phyloP scores from a whole-genome alignment of 2,797 vertebrate genomes.

The Glossophaga mutica region DNA sequence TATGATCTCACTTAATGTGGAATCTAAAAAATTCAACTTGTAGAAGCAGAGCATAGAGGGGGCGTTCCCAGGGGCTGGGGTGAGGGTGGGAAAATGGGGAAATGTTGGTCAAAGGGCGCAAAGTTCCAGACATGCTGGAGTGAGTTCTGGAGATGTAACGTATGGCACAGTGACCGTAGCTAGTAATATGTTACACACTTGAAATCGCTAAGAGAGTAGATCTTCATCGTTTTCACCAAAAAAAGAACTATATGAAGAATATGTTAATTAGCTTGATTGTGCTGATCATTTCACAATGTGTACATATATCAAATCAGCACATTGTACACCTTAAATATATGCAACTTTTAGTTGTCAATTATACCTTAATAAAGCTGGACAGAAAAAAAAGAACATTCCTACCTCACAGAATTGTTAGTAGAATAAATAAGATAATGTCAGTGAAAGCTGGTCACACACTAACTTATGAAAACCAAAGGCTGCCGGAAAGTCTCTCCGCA shows the following conservation, averaged over 20 bases:
- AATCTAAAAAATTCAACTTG: not conserved
- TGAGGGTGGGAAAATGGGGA: not conserved
- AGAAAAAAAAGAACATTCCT: not conserved
- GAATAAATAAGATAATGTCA: not conserved
- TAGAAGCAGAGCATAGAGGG: not conserved
- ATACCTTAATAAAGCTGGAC: not conserved
- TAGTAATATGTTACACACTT: not conserved
- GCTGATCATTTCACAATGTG: not conserved
- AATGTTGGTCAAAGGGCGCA: not conserved
- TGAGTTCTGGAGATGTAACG: not conserved
- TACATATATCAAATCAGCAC: not conserved
- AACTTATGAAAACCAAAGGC: not conserved
- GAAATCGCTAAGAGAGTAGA: not conserved
- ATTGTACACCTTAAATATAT: not conserved
- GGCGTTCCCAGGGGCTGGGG: not conserved
- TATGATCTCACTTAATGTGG: not conserved
- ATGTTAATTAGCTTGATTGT: not conserved
- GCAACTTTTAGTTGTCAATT: not conserved
- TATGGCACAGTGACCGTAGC: not conserved
- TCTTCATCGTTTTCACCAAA: not conserved
- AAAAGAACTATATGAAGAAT: not conserved
- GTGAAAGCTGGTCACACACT: not conserved
- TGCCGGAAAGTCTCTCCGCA: not conserved
- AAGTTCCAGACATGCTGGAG: not conserved
- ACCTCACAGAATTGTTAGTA: not conserved